Evolutionary conservation across 2,888 invertebrate genomes (phyloP).

Genomic region (Phalera bucephala): DNA sequence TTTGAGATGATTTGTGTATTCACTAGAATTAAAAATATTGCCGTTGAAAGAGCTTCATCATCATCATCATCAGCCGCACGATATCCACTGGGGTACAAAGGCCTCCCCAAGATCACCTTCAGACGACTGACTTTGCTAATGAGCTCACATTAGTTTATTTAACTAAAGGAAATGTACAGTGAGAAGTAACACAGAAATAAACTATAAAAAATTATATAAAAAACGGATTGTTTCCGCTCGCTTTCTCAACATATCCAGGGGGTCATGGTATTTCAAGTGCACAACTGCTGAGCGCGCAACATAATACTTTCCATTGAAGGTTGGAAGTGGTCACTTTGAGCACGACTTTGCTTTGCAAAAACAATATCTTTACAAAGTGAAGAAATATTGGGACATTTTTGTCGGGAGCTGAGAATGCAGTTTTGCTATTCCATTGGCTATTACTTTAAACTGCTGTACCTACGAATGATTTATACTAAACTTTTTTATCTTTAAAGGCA

Average conservation of each 20-base stretch:
- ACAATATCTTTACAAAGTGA: slow-evolving; percentile 38
- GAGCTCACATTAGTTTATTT: too few relatives aligned
- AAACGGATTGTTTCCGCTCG: slow-evolving; percentile 25
- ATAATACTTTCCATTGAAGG: slow-evolving; percentile 57
- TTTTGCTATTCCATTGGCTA: slow-evolving; percentile 27
- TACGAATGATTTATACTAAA: not conserved
- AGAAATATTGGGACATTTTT: slow-evolving; percentile 40
- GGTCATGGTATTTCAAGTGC: slow-evolving; percentile 47
- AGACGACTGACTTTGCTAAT: too few relatives aligned
- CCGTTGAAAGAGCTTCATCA: too few relatives aligned
- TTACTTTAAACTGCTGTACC: slow-evolving; percentile 8
- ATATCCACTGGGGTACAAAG: too few relatives aligned
- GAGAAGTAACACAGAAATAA: too few relatives aligned
- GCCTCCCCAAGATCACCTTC: too few relatives aligned
- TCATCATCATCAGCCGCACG: too few relatives aligned
- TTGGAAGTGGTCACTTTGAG: slow-evolving; percentile 58
- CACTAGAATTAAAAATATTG: too few relatives aligned
- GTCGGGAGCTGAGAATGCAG: slow-evolving; percentile 27
- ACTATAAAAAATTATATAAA: too few relatives aligned
- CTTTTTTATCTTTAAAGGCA: not conserved
- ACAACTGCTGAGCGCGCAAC: slow-evolving; percentile 58
- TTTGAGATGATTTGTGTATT: too few relatives aligned
- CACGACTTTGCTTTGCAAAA: slow-evolving; percentile 43
- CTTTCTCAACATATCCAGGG: slow-evolving; percentile 10
- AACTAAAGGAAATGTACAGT: too few relatives aligned